Base-by-base conservation (phyloP, 2,113 vertebrate genomes). In the Oenanthe melanoleuca region DNA sequence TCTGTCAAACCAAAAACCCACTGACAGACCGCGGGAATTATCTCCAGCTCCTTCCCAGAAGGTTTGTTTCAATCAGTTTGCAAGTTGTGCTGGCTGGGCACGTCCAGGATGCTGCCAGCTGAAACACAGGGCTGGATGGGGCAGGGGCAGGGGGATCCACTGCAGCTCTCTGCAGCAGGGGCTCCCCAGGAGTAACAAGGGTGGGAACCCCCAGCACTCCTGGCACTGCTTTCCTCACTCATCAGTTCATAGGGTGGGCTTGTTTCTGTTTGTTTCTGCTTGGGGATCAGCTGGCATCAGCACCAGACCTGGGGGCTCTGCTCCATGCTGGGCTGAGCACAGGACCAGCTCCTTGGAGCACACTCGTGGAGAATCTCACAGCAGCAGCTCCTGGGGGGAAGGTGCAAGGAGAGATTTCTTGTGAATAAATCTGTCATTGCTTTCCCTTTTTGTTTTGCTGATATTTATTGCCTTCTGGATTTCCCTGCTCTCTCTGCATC, bases 101-200 rank as follows among this genome's bases (percentile, higher is more conserved):
- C 33, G 6, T 3, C 29, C 8, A 0, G 40, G 66, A 22, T 14
- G 42, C 31, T 34, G 45, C 57, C 2, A 0, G 1, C 20, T 4
- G 38, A 2, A 53, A 26, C 0, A 2, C 1, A 1, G 11, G 16
- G 50, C 9, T 11, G 6, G 1, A 1, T 0, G 8, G 45, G n/a
- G 45, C 50, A 15, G 2, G 49, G 50, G 4, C n/a, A 23, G 23
- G 29, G 55, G 66, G 29, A 23, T 26, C 21, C 42, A 2, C 67
- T 3, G 31, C 25, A 1, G 2, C 3, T 3, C 65, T 5, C 12
- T 0, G 16, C 8, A 3, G 18, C 28, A 3, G 15, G 47, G 56
- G 5, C 29, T 67, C 12, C 42, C 78, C 29, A 6, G 42, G 24
- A 14, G 21, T 0, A 6, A 4, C 25, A 8, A 12, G 19, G 25